Conservation (phyloP, 2,113 vertebrate genomes). For the Neolamprologus longior region DNA sequence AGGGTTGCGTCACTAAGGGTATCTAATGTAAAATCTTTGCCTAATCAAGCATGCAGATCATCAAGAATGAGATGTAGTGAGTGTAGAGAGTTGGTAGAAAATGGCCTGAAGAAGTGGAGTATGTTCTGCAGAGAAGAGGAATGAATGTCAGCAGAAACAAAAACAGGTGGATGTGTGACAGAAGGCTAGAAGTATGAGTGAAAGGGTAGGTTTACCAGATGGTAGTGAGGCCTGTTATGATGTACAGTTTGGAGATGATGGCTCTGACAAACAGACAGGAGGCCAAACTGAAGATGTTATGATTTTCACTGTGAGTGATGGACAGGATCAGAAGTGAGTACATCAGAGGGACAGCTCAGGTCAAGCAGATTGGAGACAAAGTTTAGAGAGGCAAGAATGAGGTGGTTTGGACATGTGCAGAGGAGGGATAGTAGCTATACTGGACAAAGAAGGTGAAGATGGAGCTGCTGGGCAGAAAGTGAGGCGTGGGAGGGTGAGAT, state of each 20-base stretch:
- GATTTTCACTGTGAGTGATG: background rate
- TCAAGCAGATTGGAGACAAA: background rate
- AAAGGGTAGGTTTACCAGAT: background rate
- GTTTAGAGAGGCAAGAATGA: background rate
- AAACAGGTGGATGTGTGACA: background rate
- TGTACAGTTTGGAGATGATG: background rate
- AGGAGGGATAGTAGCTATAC: background rate
- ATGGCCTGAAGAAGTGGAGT: background rate
- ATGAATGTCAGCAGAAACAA: background rate
- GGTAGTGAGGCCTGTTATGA: background rate
- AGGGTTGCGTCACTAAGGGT: background rate
- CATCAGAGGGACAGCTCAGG: background rate
- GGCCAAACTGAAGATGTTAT: background rate
- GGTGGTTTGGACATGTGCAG: background rate
- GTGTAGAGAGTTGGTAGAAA: background rate
- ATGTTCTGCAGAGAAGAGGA: background rate
- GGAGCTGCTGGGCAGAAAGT: background rate
- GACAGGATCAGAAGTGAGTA: background rate
- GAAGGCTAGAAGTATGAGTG: background rate
- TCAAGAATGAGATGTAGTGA: background rate
- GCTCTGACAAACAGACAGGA: background rate
- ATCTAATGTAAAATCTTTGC: background rate
- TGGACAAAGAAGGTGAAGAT: background rate
- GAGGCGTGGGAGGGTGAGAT: background rate
- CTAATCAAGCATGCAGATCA: background rate